Evolutionary conservation across 2,888 invertebrate species (phyloP), one percentile per base, ranked within the genome.

Genomic region (Drosophila nr. medialis): DNA sequence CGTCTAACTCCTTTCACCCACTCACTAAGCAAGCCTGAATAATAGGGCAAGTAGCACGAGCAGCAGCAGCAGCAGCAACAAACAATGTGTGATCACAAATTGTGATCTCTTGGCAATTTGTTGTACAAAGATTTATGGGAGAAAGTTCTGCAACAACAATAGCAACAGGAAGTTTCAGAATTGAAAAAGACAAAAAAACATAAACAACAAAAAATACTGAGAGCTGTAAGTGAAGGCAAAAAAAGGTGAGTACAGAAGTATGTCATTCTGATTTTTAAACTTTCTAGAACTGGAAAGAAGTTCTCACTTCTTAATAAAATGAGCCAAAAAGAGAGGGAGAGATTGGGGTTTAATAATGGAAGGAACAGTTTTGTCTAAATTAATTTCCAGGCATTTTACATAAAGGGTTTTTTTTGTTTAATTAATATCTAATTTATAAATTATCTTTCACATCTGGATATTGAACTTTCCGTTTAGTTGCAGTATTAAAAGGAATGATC

Each of bases 1-100:
- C 72, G 90, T 69, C 72, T 74, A 74, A 90, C 84, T 89, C 89
- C 90, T 90, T 84, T 90, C 90, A 89, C 86, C 90, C 84, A 89
- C 90, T 70, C 80, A 53, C 48, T 4, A 45, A 53, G 29, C 32
- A 15, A 29, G 21, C 50, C 40, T 27, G 11, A 66, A 34, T 64
- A 50, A 64, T 50, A 77, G 78, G 74, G 64, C 64, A 59, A 24
- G 45, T 45, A 45, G 45, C 40, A 42, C 32, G 32, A 32, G 18
- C 21, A 42, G n/a, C 24, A 24, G 24, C 24, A 24, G 24, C 21
- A 34, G 48, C 67, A 62, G 15, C 55, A 65, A 42, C 45, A 55
- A 60, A 75, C 49, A 49, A 42, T 21, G 38, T 60, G 45, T 75
- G 78, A 78, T 78, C 79, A 69, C 60, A 69, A 79, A 66, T 73